phyloP scores from a whole-genome alignment of 64 coral and sea anemone genomes.

The Actinia equina region DNA sequence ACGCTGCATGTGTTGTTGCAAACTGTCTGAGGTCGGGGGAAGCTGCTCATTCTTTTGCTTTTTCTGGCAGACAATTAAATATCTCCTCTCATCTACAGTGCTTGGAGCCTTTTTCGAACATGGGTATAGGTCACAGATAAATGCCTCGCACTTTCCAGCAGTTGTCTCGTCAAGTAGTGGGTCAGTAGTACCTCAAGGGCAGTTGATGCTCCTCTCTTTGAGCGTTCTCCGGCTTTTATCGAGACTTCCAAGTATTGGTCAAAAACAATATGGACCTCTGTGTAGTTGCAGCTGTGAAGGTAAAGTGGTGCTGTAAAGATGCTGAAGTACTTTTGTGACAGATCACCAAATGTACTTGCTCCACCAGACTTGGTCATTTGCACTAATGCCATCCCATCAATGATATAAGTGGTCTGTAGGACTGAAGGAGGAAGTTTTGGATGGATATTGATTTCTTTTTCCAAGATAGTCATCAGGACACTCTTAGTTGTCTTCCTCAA shows the following conservation, averaged over 20 bases:
- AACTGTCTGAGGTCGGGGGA: slow-evolving; percentile 33
- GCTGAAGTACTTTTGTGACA: slow-evolving; percentile 27
- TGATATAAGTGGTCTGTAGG: neutral
- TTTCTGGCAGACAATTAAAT: slow-evolving; percentile 29
- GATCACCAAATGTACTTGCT: slow-evolving; percentile 29
- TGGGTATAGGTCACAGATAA: slow-evolving; percentile 14
- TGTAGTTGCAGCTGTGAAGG: neutral
- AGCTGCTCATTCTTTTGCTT: slow-evolving; percentile 6
- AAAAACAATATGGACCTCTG: slow-evolving; percentile 35
- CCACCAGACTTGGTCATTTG: slow-evolving; percentile 26
- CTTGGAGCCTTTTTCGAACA: neutral
- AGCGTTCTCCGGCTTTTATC: slow-evolving; percentile 42
- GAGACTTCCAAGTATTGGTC: slow-evolving; percentile 39
- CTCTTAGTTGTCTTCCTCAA: slow-evolving; percentile 37
- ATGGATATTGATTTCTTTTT: neutral
- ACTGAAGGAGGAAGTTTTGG: neutral
- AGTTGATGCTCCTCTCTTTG: neutral
- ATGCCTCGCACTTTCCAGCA: slow-evolving; percentile 13
- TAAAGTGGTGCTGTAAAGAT: slow-evolving; percentile 16
- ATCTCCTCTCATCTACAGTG: slow-evolving; percentile 10
- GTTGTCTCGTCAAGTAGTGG: neutral
- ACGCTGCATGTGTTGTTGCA: slow-evolving; percentile 10
- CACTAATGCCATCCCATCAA: neutral
- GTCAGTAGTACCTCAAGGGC: slow-evolving; percentile 4
- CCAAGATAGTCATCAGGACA: neutral